Conservation (phyloP, 1,140 invertebrate genomes). For the Lepidotrigona ventralis region DNA sequence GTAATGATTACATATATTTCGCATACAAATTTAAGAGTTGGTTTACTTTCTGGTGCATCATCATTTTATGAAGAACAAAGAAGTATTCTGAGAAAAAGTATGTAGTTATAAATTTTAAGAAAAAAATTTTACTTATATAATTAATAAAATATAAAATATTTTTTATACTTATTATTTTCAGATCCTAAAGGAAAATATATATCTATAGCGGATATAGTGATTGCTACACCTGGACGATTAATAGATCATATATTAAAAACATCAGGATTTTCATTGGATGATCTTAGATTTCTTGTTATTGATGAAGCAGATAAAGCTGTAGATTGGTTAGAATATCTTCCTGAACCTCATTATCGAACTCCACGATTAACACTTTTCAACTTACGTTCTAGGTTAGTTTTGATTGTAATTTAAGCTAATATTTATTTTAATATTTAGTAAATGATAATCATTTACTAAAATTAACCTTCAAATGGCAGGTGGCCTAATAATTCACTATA, state of each 20-base stretch:
- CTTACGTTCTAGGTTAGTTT: constrained; percentile 56
- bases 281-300: constrained; percentile 92
- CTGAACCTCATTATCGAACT: constrained; percentile 72
- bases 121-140: background rate
- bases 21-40: constrained; percentile 87
- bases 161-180: constrained; percentile 59
- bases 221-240: constrained; percentile 95
- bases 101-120: constrained; percentile 60
- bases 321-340: constrained; percentile 90
- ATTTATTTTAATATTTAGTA: background rate
- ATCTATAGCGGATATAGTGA: constrained; percentile 91
- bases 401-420: constrained; percentile 19
- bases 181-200: constrained; percentile 78
- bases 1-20: constrained; percentile 89
- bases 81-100: constrained; percentile 86
- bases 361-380: constrained; percentile 67
- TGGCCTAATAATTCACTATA: too few species aligned
- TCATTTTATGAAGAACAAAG: constrained; percentile 88
- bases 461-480: background rate
- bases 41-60: constrained; percentile 86
- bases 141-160: constrained; percentile 12
- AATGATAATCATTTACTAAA: background rate
- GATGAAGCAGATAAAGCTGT: constrained; percentile 98
- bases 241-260: constrained; percentile 95
- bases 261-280: constrained; percentile 89